Base-by-base conservation (phyloP, 2,113 vertebrate genomes). In the Scortum barcoo region DNA sequence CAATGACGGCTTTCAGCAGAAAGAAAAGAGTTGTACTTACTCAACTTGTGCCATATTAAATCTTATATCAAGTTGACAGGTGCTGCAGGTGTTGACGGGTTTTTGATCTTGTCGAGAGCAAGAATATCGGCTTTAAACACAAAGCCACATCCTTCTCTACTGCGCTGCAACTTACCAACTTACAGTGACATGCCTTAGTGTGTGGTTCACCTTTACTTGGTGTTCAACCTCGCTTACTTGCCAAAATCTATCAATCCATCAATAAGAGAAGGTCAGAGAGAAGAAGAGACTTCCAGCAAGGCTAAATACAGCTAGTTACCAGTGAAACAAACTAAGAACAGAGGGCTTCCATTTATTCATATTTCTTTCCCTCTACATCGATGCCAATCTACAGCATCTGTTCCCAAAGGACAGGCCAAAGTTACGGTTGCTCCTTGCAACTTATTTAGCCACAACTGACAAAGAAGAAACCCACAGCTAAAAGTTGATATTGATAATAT, bases 1-100 rank as follows among this genome's bases (percentile, higher is more conserved):
- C 73, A 76, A 76, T 54, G 51, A 72, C 71, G 68, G 66, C 13
- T 69, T 58, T 89, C 70, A 61, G 63, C 66, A 48, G 61, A 60
- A 75, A 76, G 65, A 44, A 85, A 72, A 72, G 72, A 88, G 76
- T 80, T 88, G 80, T 56, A 87, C 81, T 72, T 30, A 63, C 33
- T 87, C 80, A 86, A 62, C 67, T 84, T 82, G 75, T 77, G 72
- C 76, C 38, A 22, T 66, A 84, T 86, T 78, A 84, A 83, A 90
- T 75, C 65, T 78, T 70, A 44, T 74, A 83, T 78, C 26, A 86
- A 68, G 58, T 53, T 72, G 85, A 89, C 70, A 38, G 72, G 69
- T 62, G 50, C 67, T 81, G 75, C 36, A 78, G 65, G 48, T 77
- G 74, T 69, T 84, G 80, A 70, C 65, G 84, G 71, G 63, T 81